phyloP scores from a whole-genome alignment of 1,140 invertebrate genomes.

The Platorchestia sp. region DNA sequence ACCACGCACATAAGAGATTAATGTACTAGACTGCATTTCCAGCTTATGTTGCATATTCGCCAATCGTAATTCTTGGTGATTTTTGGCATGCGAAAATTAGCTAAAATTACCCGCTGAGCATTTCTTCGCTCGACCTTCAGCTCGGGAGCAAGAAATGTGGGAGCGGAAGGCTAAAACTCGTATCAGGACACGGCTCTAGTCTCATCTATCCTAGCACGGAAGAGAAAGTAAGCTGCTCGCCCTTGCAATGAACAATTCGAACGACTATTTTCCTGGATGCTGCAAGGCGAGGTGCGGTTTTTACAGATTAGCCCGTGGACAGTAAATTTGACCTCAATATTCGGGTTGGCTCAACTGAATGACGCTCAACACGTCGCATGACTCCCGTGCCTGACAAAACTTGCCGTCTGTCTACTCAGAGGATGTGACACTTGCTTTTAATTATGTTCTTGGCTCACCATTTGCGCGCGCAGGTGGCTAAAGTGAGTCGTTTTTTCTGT shows the following conservation, averaged over 20 bases:
- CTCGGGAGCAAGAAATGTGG: neutral
- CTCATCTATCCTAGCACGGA: neutral
- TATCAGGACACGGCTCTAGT: neutral
- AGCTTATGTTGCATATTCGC: neutral
- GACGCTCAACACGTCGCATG: neutral
- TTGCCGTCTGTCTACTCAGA: neutral
- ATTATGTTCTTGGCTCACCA: neutral
- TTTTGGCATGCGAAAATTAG: neutral
- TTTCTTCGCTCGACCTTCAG: neutral
- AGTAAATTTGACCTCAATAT: neutral
- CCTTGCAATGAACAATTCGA: neutral
- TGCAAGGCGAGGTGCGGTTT: neutral
- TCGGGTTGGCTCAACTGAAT: neutral
- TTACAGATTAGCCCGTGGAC: neutral
- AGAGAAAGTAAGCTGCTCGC: neutral
- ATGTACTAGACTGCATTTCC: too few relatives aligned
- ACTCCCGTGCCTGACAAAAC: neutral
- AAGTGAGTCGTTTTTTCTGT: neutral
- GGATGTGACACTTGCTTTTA: neutral
- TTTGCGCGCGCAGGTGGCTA: neutral
- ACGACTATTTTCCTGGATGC: neutral
- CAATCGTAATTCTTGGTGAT: neutral
- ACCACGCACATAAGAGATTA: neutral
- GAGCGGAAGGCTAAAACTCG: neutral
- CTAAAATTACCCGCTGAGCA: neutral